Conservation (phyloP, 2,113 vertebrate species). For the Nothocercus julius region DNA sequence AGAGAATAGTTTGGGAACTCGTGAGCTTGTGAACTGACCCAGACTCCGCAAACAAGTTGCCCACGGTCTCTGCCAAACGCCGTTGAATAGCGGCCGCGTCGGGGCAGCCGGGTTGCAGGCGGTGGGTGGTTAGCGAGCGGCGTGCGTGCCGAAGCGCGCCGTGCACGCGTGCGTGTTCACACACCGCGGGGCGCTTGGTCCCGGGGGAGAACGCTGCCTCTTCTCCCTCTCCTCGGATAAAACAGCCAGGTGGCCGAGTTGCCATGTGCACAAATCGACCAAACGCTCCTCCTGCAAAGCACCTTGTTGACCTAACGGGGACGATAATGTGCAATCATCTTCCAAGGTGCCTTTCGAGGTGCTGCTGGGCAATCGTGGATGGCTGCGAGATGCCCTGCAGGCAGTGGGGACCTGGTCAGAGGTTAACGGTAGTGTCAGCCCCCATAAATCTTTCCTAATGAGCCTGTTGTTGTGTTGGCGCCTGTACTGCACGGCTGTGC, state of each 20-base stretch:
- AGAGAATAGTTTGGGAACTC: slow-evolving; percentile 40
- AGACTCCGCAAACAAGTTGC: slow-evolving; percentile 37
- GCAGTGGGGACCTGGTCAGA: background rate
- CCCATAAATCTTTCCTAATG: slow-evolving; percentile 54
- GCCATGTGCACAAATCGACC: background rate
- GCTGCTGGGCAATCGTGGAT: background rate
- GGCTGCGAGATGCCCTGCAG: background rate
- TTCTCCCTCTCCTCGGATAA: background rate
- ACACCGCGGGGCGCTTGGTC: accelerated
- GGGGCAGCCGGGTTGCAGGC: slow-evolving; percentile 27
- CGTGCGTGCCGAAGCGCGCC: background rate
- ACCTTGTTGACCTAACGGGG: background rate
- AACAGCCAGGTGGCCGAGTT: accelerated
- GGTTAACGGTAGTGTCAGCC: slow-evolving; percentile 48
- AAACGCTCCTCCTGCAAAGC: background rate
- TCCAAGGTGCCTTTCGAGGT: background rate
- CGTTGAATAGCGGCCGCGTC: slow-evolving; percentile 49
- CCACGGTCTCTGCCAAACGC: slow-evolving; percentile 59
- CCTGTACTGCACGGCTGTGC: background rate
- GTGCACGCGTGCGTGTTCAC: background rate
- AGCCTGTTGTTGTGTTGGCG: background rate
- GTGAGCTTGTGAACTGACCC: slow-evolving; percentile 50
- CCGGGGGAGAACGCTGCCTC: accelerated
- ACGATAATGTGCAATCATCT: background rate
- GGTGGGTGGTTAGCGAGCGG: background rate